A percentile compares a stretch with the other conserved stretches of the same genome.
Evolutionary conservation across 2,888 invertebrate species (phyloP).

Genomic region (Leptopilina myrica): DNA sequence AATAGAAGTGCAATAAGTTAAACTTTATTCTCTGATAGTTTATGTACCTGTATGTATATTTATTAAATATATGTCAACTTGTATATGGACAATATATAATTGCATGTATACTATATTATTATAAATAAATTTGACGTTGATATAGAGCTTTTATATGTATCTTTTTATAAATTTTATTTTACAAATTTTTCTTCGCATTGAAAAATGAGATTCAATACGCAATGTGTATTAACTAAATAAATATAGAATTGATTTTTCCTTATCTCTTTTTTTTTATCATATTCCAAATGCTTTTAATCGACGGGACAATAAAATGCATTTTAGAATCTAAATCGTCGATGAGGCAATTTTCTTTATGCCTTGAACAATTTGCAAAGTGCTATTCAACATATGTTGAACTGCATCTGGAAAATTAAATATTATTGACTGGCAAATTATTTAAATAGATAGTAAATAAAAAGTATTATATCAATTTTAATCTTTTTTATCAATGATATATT

Average conservation of each 20-base stretch:
- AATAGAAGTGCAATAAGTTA: not conserved
- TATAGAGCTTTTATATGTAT: not conserved
- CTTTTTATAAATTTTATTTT: not conserved
- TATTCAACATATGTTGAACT: conserved; percentile 41
- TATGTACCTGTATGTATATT: not conserved
- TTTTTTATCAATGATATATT: no score
- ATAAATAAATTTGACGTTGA: conserved; percentile 31
- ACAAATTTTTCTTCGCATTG: no score
- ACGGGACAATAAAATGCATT: not conserved
- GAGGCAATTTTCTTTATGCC: conserved; percentile 41
- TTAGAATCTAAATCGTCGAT: conserved; percentile 28
- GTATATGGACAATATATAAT: conserved; percentile 3
- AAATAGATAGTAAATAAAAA: no score
- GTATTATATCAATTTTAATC: no score
- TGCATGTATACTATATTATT: not conserved
- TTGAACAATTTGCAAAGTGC: conserved; percentile 38
- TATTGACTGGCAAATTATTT: not conserved
- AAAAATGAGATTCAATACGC: no score
- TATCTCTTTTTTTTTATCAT: no score
- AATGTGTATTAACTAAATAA: no score
- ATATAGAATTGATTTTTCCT: no score
- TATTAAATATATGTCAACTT: conserved; percentile 21
- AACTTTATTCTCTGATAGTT: not conserved
- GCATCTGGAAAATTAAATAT: conserved; percentile 37
- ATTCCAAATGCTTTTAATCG: not conserved